A percentile compares a stretch with the other conserved stretches of the same genome.
phyloP scores from a whole-genome alignment of 2,113 vertebrate species.

The Prolemur simus region DNA sequence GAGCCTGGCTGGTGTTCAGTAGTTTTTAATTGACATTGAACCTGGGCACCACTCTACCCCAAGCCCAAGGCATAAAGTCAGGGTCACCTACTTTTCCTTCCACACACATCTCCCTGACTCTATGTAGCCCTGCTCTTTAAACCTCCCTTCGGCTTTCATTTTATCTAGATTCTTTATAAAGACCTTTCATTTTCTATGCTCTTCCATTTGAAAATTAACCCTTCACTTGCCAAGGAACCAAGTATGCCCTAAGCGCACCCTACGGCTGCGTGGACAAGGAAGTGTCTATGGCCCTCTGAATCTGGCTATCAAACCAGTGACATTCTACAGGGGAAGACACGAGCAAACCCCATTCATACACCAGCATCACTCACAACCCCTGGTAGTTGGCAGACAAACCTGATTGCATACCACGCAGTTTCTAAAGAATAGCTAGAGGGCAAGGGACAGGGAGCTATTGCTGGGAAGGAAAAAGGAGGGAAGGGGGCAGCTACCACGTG shows the following conservation, averaged over 20 bases:
- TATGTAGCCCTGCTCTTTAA: neutral
- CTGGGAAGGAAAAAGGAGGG: neutral
- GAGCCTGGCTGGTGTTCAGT: accelerated
- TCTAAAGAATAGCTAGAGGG: neutral
- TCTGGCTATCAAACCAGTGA: neutral
- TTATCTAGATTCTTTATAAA: neutral
- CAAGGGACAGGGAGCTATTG: accelerated
- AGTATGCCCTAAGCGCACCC: neutral
- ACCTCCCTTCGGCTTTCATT: neutral
- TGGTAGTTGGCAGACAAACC: neutral
- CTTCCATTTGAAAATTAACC: neutral
- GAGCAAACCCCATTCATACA: neutral
- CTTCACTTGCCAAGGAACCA: neutral
- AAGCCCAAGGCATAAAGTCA: neutral
- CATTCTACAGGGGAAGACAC: neutral
- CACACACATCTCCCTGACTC: neutral
- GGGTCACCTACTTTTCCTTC: neutral
- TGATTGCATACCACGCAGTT: neutral
- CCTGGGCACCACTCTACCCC: neutral
- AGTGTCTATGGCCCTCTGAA: neutral
- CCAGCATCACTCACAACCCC: neutral
- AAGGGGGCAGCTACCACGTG: neutral
- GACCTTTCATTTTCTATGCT: neutral
- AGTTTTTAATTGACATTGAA: neutral
- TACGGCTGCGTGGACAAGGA: neutral